Conservation (phyloP, 2,888 invertebrate genomes). For the Drosophila paranaensis region DNA sequence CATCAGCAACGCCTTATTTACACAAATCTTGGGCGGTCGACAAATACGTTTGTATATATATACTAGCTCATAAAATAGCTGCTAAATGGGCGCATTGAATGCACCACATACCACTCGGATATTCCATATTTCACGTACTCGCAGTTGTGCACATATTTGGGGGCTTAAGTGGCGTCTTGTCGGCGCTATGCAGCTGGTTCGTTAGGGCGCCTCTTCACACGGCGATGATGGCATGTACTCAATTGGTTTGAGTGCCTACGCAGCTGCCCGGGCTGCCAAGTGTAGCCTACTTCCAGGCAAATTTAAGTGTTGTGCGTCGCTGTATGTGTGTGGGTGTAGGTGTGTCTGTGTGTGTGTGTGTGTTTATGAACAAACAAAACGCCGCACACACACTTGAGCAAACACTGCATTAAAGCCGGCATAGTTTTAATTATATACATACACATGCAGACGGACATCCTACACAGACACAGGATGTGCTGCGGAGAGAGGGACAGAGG, state of each 20-base stretch:
- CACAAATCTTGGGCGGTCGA: slow-evolving; percentile 63
- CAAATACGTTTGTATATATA: neutral
- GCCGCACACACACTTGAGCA: slow-evolving; percentile 65
- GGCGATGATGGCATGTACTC: slow-evolving; percentile 59
- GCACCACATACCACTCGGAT: slow-evolving; percentile 4
- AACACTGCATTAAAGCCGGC: slow-evolving; percentile 59
- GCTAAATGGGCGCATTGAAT: slow-evolving; percentile 67
- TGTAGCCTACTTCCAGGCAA: slow-evolving; percentile 73
- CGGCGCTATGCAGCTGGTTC: slow-evolving; percentile 36
- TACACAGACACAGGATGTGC: slow-evolving; percentile 8
- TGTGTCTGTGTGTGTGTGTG: slow-evolving; percentile 1
- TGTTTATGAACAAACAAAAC: slow-evolving; percentile 53
- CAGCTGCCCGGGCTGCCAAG: slow-evolving; percentile 33
- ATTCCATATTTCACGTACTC: slow-evolving; percentile 6
- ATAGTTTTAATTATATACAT: slow-evolving; percentile 67
- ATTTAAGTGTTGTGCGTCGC: slow-evolving; percentile 44
- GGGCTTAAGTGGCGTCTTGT: slow-evolving; percentile 30
- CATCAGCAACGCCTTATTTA: slow-evolving; percentile 70
- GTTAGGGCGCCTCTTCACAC: slow-evolving; percentile 38
- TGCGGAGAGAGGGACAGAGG: neutral
- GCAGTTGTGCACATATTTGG: slow-evolving; percentile 13
- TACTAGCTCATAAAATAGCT: slow-evolving; percentile 3
- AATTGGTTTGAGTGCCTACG: slow-evolving; percentile 55
- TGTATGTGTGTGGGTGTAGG: neutral
- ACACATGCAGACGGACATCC: slow-evolving; percentile 36